Evolutionary conservation across 1,140 invertebrate species (phyloP), one percentile per base, ranked within the genome.

Genomic region (Scaptomyza pallida): DNA sequence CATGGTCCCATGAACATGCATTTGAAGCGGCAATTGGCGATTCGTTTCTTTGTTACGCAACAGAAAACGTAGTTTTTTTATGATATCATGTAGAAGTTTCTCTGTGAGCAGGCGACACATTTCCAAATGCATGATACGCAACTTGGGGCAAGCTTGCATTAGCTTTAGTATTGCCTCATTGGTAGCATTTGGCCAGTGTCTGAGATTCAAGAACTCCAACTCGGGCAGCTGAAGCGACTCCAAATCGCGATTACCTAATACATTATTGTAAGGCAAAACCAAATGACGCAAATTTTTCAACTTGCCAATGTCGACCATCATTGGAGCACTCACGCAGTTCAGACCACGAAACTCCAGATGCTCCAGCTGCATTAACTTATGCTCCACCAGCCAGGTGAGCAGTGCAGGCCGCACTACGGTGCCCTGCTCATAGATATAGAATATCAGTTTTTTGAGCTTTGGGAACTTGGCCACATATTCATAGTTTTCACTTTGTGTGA

Each of bases 401-500:
- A 74, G 40, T 30, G 40, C 35, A 1, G 8, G 16, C 6, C 51
- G 40, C 40, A 69, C 10, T 1, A 33, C 1, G 1, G 13, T 23
- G 23, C 56, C 62, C 40, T 54, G 44, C 16, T 56, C 23, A 9
- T 62, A 51, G 12, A 26, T 35, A n/a, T 51, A 59, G 1, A 73
- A 12, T 2, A 51, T 16, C 0, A 74, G 41, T 10, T 70, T 69
- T 19, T 41, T 74, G 1, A 74, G 26, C 0, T 13, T 6, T 3
- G 71, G 71, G 30, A 74, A 10, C 13, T 62, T 62, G 44, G 71
- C 71, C 0, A 70, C 12, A 8, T 50, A 8, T 17, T 73, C 70
- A 35, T 69, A 73, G 1, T 54, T 15, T 0, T 44, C 26, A 30
- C 6, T 0, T 9, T 5, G 5, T 2, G 26, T 19, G 3, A 12